phyloP scores from a whole-genome alignment of 2,113 vertebrate genomes.

The Dissostichus mawsoni region DNA sequence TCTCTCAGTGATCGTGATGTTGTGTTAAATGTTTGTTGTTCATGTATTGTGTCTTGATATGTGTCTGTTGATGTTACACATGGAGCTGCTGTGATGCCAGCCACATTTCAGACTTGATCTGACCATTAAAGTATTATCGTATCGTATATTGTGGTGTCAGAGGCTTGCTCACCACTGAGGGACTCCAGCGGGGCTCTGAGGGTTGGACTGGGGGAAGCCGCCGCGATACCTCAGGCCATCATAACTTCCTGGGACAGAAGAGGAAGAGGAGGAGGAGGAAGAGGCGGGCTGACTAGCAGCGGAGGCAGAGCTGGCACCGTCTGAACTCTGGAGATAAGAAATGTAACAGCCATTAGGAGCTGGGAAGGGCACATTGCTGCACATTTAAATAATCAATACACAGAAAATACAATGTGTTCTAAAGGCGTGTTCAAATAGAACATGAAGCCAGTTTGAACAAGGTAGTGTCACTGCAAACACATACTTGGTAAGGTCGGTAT shows the following conservation, averaged over 20 bases:
- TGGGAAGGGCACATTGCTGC: background rate
- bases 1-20: too few relatives aligned
- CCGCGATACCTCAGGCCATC: constrained; percentile 78
- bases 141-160: background rate
- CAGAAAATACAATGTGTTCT: background rate
- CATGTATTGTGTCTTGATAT: too few relatives aligned
- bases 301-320: constrained; percentile 48
- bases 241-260: constrained; percentile 46
- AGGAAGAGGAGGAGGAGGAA: constrained; percentile 29
- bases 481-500: too few relatives aligned
- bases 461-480: background rate
- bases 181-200: constrained; percentile 58
- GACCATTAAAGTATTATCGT: too few relatives aligned
- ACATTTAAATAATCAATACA: background rate
- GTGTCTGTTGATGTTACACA: too few relatives aligned
- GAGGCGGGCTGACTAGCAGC: constrained; percentile 50
- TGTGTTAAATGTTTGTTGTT: too few relatives aligned
- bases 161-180: constrained; percentile 74
- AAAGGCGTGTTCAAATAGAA: background rate
- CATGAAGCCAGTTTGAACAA: too few relatives aligned
- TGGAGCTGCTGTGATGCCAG: too few relatives aligned
- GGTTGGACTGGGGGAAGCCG: constrained; percentile 50
- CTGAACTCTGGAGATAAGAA: constrained; percentile 65
- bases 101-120: too few relatives aligned
- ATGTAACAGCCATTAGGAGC: background rate